phyloP scores from a whole-genome alignment of 1,140 invertebrate genomes.

The Lordiphosa stackelbergi region DNA sequence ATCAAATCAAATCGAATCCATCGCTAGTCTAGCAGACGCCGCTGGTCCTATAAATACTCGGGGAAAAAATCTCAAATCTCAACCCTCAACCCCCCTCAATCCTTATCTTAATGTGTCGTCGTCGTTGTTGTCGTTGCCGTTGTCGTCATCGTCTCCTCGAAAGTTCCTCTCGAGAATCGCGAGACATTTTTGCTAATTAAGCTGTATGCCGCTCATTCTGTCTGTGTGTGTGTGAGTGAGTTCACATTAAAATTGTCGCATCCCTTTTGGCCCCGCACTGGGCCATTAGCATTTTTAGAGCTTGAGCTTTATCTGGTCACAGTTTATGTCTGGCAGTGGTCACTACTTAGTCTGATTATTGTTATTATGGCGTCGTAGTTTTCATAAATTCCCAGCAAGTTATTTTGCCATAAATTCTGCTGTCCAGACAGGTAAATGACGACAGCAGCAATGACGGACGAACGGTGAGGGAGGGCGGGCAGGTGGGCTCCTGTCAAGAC shows the following conservation, averaged over 20 bases:
- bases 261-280: too few relatives aligned
- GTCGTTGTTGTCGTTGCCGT: slow-evolving; percentile 20
- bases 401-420: slow-evolving; percentile 70
- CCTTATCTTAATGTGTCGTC: slow-evolving; percentile 65
- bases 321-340: slow-evolving; percentile 73
- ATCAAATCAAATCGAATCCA: too few relatives aligned
- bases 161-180: slow-evolving; percentile 19
- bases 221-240: neutral
- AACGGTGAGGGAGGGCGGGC: neutral
- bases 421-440: slow-evolving; percentile 28
- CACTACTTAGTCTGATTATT: slow-evolving; percentile 75
- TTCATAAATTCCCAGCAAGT: slow-evolving; percentile 73
- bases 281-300: too few relatives aligned
- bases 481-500: slow-evolving; percentile 51
- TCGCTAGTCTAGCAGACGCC: slow-evolving; percentile 2
- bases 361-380: slow-evolving; percentile 74
- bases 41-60: neutral
- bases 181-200: slow-evolving; percentile 72
- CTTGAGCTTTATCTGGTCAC: slow-evolving; percentile 55
- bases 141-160: slow-evolving; percentile 13
- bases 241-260: slow-evolving; percentile 22
- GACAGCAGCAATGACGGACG: slow-evolving; percentile 29
- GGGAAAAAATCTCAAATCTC: too few relatives aligned
- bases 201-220: slow-evolving; percentile 39
- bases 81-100: slow-evolving; percentile 4